Evolutionary conservation across 2,797 vertebrate genomes (phyloP).

Genomic region (Eutrigla gurnardus): DNA sequence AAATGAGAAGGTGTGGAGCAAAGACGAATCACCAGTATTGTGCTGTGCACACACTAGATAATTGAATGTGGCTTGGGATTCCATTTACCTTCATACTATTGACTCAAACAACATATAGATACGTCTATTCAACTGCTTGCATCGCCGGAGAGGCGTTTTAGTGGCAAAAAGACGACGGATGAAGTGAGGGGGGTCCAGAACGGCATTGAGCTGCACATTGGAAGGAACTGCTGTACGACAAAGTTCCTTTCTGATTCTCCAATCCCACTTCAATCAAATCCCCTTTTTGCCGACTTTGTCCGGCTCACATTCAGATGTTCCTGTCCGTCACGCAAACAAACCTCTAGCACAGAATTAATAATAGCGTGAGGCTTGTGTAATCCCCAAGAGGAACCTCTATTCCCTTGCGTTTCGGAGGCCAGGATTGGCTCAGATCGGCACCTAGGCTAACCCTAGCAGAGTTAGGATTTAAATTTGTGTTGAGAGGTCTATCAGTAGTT

Average conservation of each 20-base stretch:
- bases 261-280: constrained; percentile 12
- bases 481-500: neutral
- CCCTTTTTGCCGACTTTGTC: constrained; percentile 5
- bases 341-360: constrained; percentile 27
- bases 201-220: neutral
- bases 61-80: neutral
- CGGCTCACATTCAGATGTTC: neutral
- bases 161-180: too few relatives aligned
- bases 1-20: neutral
- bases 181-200: neutral
- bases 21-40: neutral
- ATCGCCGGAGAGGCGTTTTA: neutral
- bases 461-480: constrained; percentile 38
- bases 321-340: constrained; percentile 27
- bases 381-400: constrained; percentile 12
- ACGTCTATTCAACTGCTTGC: neutral
- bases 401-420: constrained; percentile 19
- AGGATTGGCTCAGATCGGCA: neutral
- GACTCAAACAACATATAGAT: neutral
- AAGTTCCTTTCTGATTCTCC: neutral
- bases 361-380: constrained; percentile 14
- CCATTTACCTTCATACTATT: neutral
- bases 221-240: neutral
- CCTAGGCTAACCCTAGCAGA: neutral
- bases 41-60: neutral